Evolutionary conservation across 2,113 vertebrate species (phyloP).

Genomic region (Rattus norvegicus): GRCr8 NC_086026.1:12695501-12696000

Average conservation of each 20-base stretch:
- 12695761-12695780: not conserved
- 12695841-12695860: not conserved
- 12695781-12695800: not conserved
- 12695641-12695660: constrained; percentile 39
- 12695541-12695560: not conserved
- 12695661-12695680: constrained; percentile 45
- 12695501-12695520: not conserved
- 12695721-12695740: constrained; percentile 23
- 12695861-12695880: not conserved
- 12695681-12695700: constrained; percentile 21
- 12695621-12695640: constrained; percentile 35
- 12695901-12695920: constrained; percentile 19
- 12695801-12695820: not conserved
- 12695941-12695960: constrained; percentile 4
- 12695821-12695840: not conserved
- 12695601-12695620: constrained; percentile 31
- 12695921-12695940: constrained; percentile 17
- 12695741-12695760: not conserved
- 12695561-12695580: not conserved
- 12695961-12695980: not conserved
- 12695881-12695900: not conserved
- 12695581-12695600: not conserved
- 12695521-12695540: constrained; percentile 1
- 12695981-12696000: not conserved
- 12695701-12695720: constrained; percentile 50